phyloP scores from a whole-genome alignment of 1,140 invertebrate species.

The Adoxophyes honmai region DNA sequence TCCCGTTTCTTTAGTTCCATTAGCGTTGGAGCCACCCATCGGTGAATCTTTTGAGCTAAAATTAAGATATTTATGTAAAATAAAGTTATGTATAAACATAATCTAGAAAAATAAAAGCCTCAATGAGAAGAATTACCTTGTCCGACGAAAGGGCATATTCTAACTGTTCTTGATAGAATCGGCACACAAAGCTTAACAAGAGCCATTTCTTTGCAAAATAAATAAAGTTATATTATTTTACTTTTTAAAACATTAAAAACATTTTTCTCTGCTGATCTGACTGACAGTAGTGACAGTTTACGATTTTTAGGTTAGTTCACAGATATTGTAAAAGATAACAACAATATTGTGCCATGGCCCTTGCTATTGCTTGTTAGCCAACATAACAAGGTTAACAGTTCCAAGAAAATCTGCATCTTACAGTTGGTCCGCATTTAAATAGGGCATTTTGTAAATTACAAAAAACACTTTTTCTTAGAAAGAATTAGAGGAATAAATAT shows the following conservation, averaged over 20 bases:
- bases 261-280: too few species aligned
- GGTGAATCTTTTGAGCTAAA: constrained; percentile 56
- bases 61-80: not conserved
- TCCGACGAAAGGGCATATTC: not conserved
- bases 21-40: constrained; percentile 66
- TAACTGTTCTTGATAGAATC: not conserved
- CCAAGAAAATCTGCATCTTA: too few species aligned
- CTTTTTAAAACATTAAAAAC: constrained; percentile 3
- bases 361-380: too few species aligned
- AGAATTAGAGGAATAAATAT: too few species aligned
- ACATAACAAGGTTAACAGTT: too few species aligned
- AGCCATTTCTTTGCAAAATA: not conserved
- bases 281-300: not conserved
- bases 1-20: constrained; percentile 54
- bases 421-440: too few species aligned
- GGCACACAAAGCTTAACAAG: constrained; percentile 8
- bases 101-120: too few species aligned
- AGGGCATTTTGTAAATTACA: too few species aligned
- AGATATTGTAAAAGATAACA: not conserved
- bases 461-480: too few species aligned
- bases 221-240: not conserved
- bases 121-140: not conserved
- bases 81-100: too few species aligned
- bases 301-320: not conserved
- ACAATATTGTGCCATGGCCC: too few species aligned